phyloP scores from a whole-genome alignment of 2,797 vertebrate species.

The Potorous gilbertii region DNA sequence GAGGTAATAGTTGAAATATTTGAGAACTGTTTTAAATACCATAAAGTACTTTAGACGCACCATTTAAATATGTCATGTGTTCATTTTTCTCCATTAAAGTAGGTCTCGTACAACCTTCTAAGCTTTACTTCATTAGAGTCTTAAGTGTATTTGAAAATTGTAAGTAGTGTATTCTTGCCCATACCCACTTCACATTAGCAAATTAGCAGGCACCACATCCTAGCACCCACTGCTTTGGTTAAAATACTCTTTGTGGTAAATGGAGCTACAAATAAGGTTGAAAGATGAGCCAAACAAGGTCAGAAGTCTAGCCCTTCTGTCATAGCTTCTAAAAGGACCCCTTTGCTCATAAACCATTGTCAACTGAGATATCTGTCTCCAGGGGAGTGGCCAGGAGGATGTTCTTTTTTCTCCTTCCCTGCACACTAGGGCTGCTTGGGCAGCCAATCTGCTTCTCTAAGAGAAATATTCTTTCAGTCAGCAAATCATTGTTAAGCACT shows the following conservation, averaged over 20 bases:
- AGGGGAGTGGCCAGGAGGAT: not conserved
- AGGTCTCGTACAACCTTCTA: not conserved
- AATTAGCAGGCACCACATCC: slow-evolving; percentile 1
- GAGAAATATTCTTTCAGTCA: not conserved
- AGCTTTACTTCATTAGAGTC: not conserved
- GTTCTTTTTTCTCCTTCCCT: not conserved
- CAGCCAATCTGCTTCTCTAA: not conserved
- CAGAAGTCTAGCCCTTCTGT: not conserved
- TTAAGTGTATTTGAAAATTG: slow-evolving; percentile 18
- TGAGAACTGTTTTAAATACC: slow-evolving; percentile 16
- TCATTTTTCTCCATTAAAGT: slow-evolving; percentile 10
- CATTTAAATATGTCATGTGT: slow-evolving; percentile 11
- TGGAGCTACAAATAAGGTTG: not conserved
- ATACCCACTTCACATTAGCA: not conserved
- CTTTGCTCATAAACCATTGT: not conserved
- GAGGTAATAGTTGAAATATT: slow-evolving; percentile 6
- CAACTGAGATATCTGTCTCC: not conserved
- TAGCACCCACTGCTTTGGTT: not conserved
- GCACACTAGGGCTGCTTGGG: not conserved
- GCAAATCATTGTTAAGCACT: not conserved
- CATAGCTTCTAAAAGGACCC: not conserved
- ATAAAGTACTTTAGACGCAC: slow-evolving; percentile 21
- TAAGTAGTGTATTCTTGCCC: not conserved
- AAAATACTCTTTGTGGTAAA: not conserved
- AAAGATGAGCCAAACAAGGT: not conserved